phyloP scores from a whole-genome alignment of 2,113 vertebrate species.

The Formicarius rufipectus region DNA sequence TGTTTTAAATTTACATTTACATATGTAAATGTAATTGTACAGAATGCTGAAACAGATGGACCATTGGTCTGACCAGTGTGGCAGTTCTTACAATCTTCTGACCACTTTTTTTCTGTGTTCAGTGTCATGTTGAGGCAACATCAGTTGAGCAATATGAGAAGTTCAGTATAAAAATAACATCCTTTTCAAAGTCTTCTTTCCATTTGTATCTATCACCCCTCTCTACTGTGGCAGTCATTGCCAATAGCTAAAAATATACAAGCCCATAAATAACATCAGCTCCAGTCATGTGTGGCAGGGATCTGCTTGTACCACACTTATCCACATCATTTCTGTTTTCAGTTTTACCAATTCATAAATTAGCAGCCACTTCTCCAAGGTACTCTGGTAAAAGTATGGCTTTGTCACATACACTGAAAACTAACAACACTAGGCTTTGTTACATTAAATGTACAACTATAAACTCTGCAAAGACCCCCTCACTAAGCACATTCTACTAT shows the following conservation, averaged over 20 bases:
- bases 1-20: too few species aligned
- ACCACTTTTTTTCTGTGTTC: background rate
- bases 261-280: conserved; percentile 20
- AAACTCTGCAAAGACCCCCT: background rate
- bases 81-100: background rate
- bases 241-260: conserved; percentile 52
- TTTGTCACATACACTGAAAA: background rate
- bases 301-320: background rate
- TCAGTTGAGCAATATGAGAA: conserved; percentile 53
- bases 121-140: background rate
- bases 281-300: background rate
- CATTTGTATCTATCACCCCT: conserved; percentile 1
- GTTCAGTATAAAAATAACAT: conserved; percentile 59
- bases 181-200: conserved; percentile 57
- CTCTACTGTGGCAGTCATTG: background rate
- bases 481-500: background rate
- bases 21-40: too few species aligned
- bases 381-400: background rate
- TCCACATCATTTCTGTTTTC: background rate
- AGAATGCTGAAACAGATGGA: background rate
- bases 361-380: background rate
- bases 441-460: background rate
- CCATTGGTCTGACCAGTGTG: background rate
- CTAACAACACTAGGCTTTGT: background rate
- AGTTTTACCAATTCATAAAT: background rate